Evolutionary conservation across 2,797 vertebrate genomes (phyloP), one percentile per base, ranked within the genome.

Genomic region (Phalanger gymnotis): DNA sequence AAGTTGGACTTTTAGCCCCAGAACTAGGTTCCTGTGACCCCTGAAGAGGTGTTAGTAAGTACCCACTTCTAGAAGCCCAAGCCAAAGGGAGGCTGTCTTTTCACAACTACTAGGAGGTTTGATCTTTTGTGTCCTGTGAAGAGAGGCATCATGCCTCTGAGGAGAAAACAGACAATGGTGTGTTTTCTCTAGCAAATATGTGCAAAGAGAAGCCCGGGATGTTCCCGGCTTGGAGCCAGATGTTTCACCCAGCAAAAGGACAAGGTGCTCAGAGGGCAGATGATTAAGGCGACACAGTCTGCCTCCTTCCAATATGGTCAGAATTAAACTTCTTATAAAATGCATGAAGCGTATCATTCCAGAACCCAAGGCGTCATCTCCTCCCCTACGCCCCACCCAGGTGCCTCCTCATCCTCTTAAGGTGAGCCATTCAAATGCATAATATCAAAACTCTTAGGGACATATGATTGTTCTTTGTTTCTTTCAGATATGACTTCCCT

Each of bases 141-240:
- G 66, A 81, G 19, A 25, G 19, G 2, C 7, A 1, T 51, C 22
- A 87, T 25, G 25, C 73, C 40, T 87, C 73, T 4, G 30, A 90
- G 93, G 27, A 53, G 95, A 90, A 94, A 55, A 87, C 90, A 90
- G 54, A 95, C 93, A 93, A 94, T 55, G 58, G 92, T n/a, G 91
- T 89, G 73, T 16, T 58, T 61, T 92, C 94, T 92, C 28, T 61
- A 91, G 55, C 54, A 95, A 94, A 93, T n/a, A 47, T 2, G 22
- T 52, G 47, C 92, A 47, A 54, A 90, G 56, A 28, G 1, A 89
- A 92, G 91, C 54, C 89, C 30, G 0, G 3, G 4, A 11, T 89
- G 92, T 94, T 81, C 93, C n/a, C 12, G 81, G 92, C 94, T 66
- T 81, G 40, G 61, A n/a, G 91, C 93, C 93, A 56, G 95, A 90